phyloP scores from a whole-genome alignment of 2,113 vertebrate species.

The Vidua chalybeata region DNA sequence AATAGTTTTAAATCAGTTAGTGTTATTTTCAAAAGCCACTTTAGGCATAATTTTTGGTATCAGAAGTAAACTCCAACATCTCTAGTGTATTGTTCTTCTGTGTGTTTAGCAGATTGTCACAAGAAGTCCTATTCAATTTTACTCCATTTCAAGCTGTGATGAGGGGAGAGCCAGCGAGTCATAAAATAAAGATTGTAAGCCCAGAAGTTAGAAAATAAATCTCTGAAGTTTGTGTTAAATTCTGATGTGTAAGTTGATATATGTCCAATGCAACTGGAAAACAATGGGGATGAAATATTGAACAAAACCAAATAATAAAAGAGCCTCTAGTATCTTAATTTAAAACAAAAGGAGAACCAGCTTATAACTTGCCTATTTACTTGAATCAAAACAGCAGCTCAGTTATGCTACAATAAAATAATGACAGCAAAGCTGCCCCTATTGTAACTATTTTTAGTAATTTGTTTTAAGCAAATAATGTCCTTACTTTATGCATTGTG shows the following conservation, averaged over 20 bases:
- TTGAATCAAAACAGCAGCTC: neutral
- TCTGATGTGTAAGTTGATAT: neutral
- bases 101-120: neutral
- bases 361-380: neutral
- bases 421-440: neutral
- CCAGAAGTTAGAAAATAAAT: constrained; percentile 14
- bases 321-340: neutral
- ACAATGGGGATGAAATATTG: neutral
- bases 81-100: neutral
- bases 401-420: neutral
- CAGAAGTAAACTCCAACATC: neutral
- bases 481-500: neutral
- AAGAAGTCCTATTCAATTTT: neutral
- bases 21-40: neutral
- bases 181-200: neutral
- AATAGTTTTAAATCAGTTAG: neutral
- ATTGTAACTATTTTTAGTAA: neutral
- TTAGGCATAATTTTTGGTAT: neutral
- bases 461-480: neutral
- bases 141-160: neutral
- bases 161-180: neutral
- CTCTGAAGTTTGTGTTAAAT: neutral
- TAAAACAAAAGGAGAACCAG: neutral
- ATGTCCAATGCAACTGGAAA: neutral
- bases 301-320: neutral